Percentiles rank a stretch among this genome's conserved stretches.
These are phyloP conservation scores for Orchesella cincta DNA, from an alignment of 1,140 invertebrate species.

Conservation along the genomic window DNA sequence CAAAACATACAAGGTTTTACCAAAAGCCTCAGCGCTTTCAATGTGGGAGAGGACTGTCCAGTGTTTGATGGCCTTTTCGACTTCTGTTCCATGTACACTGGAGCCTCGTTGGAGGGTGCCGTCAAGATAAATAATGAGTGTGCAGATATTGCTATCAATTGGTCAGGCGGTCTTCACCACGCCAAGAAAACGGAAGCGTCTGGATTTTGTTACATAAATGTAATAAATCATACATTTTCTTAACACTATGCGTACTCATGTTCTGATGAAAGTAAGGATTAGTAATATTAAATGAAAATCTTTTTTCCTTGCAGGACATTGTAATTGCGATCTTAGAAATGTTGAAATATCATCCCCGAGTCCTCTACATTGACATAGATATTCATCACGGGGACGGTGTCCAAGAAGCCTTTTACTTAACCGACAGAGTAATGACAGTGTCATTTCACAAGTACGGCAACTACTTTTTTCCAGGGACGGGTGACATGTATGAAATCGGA, in stretches of 20 bases:
- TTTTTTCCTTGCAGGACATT: slow-evolving; percentile 68
- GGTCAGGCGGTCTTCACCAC: slow-evolving; percentile 98
- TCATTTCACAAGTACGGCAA: slow-evolving; percentile 99
- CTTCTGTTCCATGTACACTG: slow-evolving; percentile 97
- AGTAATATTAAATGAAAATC: neutral
- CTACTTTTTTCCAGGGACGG: slow-evolving; percentile 97
- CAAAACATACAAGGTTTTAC: slow-evolving; percentile 93
- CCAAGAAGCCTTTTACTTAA: slow-evolving; percentile 98
- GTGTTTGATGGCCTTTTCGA: slow-evolving; percentile 98
- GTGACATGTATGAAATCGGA: slow-evolving; percentile 96
- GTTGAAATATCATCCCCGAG: slow-evolving; percentile 87
- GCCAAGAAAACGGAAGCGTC: slow-evolving; percentile 99
- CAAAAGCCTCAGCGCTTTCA: slow-evolving; percentile 89
- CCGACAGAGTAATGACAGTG: slow-evolving; percentile 98
- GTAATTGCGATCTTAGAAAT: slow-evolving; percentile 97
- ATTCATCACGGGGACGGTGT: slow-evolving; percentile 99
- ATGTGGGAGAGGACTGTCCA: slow-evolving; percentile 97
- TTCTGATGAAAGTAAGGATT: neutral
- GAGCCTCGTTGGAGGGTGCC: slow-evolving; percentile 89
- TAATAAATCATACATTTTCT: neutral
- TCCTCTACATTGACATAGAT: slow-evolving; percentile 98
- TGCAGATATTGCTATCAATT: slow-evolving; percentile 98
- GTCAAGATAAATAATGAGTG: slow-evolving; percentile 89
- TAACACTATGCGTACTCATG: neutral
- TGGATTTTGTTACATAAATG: slow-evolving; percentile 95